Evolutionary conservation across 2,113 vertebrate genomes (phyloP), one percentile per base, ranked within the genome.

Genomic region (Scopus umbretta): DNA sequence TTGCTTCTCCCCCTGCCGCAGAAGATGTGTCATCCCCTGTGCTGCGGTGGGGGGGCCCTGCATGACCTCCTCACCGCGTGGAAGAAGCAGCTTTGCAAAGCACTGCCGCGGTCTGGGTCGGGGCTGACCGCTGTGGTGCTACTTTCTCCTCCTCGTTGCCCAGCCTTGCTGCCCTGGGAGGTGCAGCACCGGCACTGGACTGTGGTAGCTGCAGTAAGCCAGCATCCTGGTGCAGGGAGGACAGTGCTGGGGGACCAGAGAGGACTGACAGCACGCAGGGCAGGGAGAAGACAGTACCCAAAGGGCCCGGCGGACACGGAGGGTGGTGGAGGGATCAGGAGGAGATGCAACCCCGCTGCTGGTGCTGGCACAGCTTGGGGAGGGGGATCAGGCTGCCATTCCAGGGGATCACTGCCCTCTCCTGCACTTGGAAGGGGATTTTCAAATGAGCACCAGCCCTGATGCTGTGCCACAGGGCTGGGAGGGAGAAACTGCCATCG

Each of bases 111-210:
- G 26, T 61, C n/a, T 49, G 62, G 43, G 36, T 79, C 0, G 0
- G 45, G 40, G 68, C 38, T 59, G 47, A 52, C 47, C 1, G 1
- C 86, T 96, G 86, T 50, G 59, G 83, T 86, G 72, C 67, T 83
- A 40, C 83, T 88, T 94, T 78, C 65, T 73, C 72, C 7, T 1
- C 58, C 80, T 74, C 38, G 80, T 68, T 50, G 40, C 59, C 75
- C 76, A 43, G 36, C 79, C 70, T 86, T 1, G 3, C 90, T 92
- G 79, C 49, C 34, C 62, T 65, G 55, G 58, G 62, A 81, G 91
- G 73, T 4, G 1, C 0, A 0, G 45, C 22, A 49, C 52, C 5
- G 1, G 21, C 1, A 0, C 62, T 67, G 72, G 38, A 30, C 62
- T 83, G 34, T 4, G 1, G 80, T 38, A 42, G 27, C 14, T 59